A percentile compares a stretch with the other conserved stretches of the same genome.
Conservation (phyloP, 2,797 vertebrate species). For the Trichosurus vulpecula region DNA sequence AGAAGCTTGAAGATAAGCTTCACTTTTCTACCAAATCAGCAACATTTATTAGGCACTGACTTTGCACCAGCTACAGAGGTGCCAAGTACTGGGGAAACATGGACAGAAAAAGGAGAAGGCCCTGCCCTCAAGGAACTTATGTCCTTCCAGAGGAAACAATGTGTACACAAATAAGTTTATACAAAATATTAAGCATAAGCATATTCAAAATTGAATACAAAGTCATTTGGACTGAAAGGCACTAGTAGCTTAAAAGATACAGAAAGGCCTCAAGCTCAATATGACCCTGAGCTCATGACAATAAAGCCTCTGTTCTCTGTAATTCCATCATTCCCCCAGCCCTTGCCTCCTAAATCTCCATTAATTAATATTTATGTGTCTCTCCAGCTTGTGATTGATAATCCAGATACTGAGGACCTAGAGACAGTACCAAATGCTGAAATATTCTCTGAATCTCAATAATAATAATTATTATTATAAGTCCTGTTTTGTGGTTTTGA, state of each 20-base stretch:
- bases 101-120: neutral
- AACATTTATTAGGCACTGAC: neutral
- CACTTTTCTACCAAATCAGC: neutral
- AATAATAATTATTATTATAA: neutral
- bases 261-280: neutral
- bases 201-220: neutral
- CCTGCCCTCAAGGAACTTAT: neutral
- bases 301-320: neutral
- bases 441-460: neutral
- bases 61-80: neutral
- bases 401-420: neutral
- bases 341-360: neutral
- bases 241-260: neutral
- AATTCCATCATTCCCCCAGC: neutral
- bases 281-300: neutral
- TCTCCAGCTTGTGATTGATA: neutral
- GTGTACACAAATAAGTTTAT: neutral
- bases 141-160: neutral
- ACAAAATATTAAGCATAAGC: neutral
- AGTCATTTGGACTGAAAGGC: neutral
- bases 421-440: neutral
- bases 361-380: neutral
- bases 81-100: neutral
- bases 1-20: neutral
- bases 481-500: neutral